These are phyloP conservation scores for Neoarius graeffei DNA, from an alignment of 2,113 vertebrate species.

Conservation along the genomic window DNA sequence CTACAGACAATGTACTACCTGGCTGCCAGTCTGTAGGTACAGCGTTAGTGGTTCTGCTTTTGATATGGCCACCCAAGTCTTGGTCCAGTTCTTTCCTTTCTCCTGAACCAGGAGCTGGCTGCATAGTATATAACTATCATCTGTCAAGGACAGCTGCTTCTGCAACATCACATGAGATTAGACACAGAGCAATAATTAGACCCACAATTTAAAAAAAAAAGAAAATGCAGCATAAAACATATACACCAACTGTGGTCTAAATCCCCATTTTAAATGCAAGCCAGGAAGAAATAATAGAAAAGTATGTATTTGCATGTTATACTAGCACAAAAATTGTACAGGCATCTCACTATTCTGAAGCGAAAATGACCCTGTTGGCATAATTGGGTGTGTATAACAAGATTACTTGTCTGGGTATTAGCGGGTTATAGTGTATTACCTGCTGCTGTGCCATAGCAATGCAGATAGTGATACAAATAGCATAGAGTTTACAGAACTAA, in stretches of 20 bases:
- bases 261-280: not conserved
- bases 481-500: not conserved
- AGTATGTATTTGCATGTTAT: not conserved
- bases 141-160: constrained; percentile 73
- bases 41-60: constrained; percentile 81
- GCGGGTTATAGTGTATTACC: not conserved
- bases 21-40: constrained; percentile 77
- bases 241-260: not conserved
- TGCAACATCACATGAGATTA: constrained; percentile 52
- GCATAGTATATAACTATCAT: constrained; percentile 78
- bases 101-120: constrained; percentile 81
- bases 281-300: not conserved
- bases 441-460: not conserved
- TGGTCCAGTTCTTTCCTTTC: constrained; percentile 81
- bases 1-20: constrained; percentile 69
- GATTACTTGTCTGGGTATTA: constrained; percentile 6
- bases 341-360: not conserved
- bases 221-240: not conserved
- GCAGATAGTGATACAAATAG: not conserved
- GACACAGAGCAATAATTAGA: not conserved
- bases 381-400: not conserved
- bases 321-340: not conserved
- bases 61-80: constrained; percentile 81
- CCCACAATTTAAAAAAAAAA: not conserved
- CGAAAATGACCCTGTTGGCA: not conserved